A percentile compares a stretch with the other conserved stretches of the same genome.
Evolutionary conservation across 2,888 invertebrate genomes (phyloP).

Genomic region (Nephrotoma appendiculata): DNA sequence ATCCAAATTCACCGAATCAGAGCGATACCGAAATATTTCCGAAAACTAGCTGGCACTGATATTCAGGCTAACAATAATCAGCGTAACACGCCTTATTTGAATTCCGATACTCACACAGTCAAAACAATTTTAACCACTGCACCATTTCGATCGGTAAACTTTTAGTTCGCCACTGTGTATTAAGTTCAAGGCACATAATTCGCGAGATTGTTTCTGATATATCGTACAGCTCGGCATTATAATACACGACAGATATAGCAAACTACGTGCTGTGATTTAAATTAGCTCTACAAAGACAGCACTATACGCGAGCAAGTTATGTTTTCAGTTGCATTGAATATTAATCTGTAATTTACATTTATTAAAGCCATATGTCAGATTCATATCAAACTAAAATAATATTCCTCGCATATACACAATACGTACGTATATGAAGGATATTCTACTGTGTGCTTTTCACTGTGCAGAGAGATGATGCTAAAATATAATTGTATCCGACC

Average conservation of each 20-base stretch:
- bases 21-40: no score
- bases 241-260: neutral
- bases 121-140: no score
- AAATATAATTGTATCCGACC: neutral
- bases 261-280: neutral
- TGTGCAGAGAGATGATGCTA: neutral
- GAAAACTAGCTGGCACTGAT: no score
- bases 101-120: no score
- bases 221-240: neutral
- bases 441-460: neutral
- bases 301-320: neutral
- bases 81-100: no score
- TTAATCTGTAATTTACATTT: neutral
- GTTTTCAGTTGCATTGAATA: neutral
- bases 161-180: no score
- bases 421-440: neutral
- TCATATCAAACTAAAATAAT: neutral
- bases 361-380: neutral
- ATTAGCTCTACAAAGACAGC: neutral
- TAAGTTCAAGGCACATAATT: no score
- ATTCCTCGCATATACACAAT: neutral
- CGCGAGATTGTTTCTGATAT: neutral
- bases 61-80: no score
- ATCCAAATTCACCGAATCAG: no score
- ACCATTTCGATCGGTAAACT: no score